Evolutionary conservation across 2,888 invertebrate genomes (phyloP).

Genomic region (Camptogramma bilineatum): DNA sequence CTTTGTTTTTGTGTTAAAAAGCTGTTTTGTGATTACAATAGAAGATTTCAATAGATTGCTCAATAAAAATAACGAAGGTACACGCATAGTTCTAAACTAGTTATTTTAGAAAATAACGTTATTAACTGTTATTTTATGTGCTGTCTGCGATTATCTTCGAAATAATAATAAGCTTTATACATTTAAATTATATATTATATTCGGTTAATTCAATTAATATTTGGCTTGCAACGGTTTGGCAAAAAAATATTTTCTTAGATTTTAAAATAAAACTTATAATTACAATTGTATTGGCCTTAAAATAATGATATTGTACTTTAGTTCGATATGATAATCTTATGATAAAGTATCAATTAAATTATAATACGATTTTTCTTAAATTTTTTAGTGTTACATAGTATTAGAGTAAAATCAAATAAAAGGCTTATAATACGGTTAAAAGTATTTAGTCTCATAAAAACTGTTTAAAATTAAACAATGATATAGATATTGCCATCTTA

Average conservation of each 20-base stretch:
- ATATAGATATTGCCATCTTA: neutral
- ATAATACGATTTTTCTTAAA: slow-evolving; percentile 48
- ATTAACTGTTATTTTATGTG: slow-evolving; percentile 9
- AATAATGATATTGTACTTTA: slow-evolving; percentile 30
- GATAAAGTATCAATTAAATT: slow-evolving; percentile 54
- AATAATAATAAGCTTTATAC: slow-evolving; percentile 33
- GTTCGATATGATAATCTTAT: slow-evolving; percentile 47
- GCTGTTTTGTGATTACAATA: slow-evolving; percentile 30
- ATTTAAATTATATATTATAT: slow-evolving; percentile 15
- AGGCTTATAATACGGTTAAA: slow-evolving; percentile 8
- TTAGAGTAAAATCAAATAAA: slow-evolving; percentile 23
- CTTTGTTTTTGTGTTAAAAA: slow-evolving; percentile 1
- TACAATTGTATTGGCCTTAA: slow-evolving; percentile 36
- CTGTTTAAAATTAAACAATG: neutral
- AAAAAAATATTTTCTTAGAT: slow-evolving; percentile 25
- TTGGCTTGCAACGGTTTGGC: slow-evolving; percentile 17
- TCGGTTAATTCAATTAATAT: slow-evolving; percentile 7
- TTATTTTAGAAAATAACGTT: slow-evolving; percentile 28
- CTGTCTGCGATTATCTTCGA: slow-evolving; percentile 24
- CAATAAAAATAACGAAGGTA: slow-evolving; percentile 38
- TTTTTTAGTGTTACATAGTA: slow-evolving; percentile 39
- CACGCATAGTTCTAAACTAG: slow-evolving; percentile 31
- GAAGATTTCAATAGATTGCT: slow-evolving; percentile 36
- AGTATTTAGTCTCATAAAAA: neutral
- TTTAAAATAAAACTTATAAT: slow-evolving; percentile 23